Conservation (phyloP, 2,888 invertebrate genomes). For the Thereva nobilitata region DNA sequence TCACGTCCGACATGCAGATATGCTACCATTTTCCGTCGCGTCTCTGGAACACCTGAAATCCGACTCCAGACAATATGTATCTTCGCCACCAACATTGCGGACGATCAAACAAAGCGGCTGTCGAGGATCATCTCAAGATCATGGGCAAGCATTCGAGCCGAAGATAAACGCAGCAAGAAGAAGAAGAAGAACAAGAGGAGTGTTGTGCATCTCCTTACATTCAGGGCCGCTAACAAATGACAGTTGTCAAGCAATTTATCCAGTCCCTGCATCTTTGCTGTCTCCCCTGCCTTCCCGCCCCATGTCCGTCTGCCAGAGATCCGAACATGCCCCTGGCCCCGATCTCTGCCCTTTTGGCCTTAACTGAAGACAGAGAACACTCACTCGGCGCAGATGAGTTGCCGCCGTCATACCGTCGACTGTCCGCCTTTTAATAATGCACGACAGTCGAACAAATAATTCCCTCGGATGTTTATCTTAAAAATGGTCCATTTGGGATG, state of each 20-base stretch:
- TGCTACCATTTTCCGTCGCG: constrained; percentile 21
- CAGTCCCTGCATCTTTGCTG: constrained; percentile 14
- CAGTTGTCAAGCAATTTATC: constrained; percentile 40
- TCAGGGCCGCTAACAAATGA: constrained; percentile 38
- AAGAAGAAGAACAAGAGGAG: constrained; percentile 2
- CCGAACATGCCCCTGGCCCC: too few relatives aligned
- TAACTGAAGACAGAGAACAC: too few relatives aligned
- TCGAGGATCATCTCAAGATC: constrained; percentile 39
- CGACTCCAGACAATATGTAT: constrained; percentile 24
- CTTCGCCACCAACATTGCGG: constrained; percentile 34
- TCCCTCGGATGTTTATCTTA: constrained; percentile 34
- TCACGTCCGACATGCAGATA: constrained; percentile 1
- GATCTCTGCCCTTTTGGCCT: too few relatives aligned
- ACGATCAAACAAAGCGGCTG: constrained; percentile 40
- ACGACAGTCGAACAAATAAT: constrained; percentile 39
- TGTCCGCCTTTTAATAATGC: constrained; percentile 38
- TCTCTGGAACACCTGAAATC: constrained; percentile 19
- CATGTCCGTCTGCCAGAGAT: too few relatives aligned
- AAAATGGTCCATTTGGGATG: constrained; percentile 36
- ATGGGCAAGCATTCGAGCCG: constrained; percentile 13
- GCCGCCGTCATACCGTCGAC: constrained; percentile 18
- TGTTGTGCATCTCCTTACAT: constrained; percentile 27
- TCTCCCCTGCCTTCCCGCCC: constrained; percentile 25
- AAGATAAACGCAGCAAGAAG: constrained; percentile 19
- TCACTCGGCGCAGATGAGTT: too few relatives aligned